phyloP scores from a whole-genome alignment of 2,797 vertebrate species.

The Enteromius mattozi region DNA sequence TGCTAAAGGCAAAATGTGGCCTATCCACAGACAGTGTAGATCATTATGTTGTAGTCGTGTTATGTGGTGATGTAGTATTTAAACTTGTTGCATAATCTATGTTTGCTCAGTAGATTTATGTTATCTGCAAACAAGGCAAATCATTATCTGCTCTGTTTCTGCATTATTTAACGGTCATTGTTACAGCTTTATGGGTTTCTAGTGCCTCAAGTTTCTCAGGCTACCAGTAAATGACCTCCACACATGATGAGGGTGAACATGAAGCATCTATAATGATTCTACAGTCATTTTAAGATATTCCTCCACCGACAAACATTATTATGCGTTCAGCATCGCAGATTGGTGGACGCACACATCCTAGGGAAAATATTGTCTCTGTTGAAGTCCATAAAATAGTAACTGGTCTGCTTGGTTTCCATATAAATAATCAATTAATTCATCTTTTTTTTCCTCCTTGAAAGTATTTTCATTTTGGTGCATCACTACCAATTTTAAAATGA shows the following conservation, averaged over 20 bases:
- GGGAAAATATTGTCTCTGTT: no score
- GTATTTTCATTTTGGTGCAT: not conserved
- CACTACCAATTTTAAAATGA: not conserved
- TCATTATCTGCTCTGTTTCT: not conserved
- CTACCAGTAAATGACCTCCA: slow-evolving; percentile 1
- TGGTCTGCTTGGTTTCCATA: not conserved
- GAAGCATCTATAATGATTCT: not conserved
- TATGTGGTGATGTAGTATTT: not conserved
- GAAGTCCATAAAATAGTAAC: not conserved
- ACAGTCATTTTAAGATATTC: not conserved
- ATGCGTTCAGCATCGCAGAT: not conserved
- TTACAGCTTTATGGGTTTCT: not conserved
- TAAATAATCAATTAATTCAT: not conserved
- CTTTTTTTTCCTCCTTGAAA: not conserved
- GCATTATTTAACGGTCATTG: not conserved
- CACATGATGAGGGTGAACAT: not conserved
- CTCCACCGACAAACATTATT: not conserved
- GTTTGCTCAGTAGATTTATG: not conserved
- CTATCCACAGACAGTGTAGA: not conserved
- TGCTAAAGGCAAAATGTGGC: not conserved
- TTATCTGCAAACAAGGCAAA: not conserved
- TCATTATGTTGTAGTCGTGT: not conserved
- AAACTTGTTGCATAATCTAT: not conserved
- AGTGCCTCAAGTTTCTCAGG: not conserved
- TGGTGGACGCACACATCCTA: not conserved